Evolutionary conservation across 2,797 vertebrate species (phyloP).

Genomic region (Premnoplex brunnescens): DNA sequence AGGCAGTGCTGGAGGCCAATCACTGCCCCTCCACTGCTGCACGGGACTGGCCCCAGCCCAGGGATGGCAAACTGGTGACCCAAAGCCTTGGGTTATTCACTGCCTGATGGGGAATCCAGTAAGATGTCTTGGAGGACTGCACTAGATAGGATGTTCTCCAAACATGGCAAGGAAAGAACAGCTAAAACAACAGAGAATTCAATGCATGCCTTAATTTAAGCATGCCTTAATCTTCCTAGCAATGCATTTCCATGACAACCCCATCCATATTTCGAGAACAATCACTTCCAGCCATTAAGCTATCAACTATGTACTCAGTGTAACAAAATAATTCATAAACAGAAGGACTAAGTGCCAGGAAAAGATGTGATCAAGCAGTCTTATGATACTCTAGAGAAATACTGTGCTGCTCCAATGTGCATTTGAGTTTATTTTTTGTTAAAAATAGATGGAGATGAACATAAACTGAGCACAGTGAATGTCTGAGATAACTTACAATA

Average conservation of each 20-base stretch:
- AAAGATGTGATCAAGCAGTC: slow-evolving; percentile 38
- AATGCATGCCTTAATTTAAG: slow-evolving; percentile 42
- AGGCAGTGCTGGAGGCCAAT: neutral
- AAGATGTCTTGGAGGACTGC: neutral
- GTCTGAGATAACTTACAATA: neutral
- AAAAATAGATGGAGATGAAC: slow-evolving; percentile 49
- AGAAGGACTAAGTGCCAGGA: slow-evolving; percentile 45
- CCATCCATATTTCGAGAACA: slow-evolving; percentile 56
- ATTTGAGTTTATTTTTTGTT: slow-evolving; percentile 18
- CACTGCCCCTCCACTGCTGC: neutral
- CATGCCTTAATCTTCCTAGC: slow-evolving; percentile 39
- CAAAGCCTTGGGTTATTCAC: neutral
- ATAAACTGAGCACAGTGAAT: neutral
- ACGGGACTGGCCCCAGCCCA: neutral
- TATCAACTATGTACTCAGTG: slow-evolving; percentile 45
- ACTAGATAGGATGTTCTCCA: slow-evolving; percentile 54
- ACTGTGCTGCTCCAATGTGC: neutral
- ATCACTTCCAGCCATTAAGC: slow-evolving; percentile 52
- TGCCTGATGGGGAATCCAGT: neutral
- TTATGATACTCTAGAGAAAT: slow-evolving; percentile 43
- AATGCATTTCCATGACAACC: slow-evolving; percentile 52
- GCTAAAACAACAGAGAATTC: slow-evolving; percentile 37
- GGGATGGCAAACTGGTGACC: slow-evolving; percentile 14
- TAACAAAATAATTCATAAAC: slow-evolving; percentile 62
- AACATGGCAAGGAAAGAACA: slow-evolving; percentile 61